These are phyloP conservation scores for Stenodera caucasica DNA, from an alignment of 2,888 invertebrate species.

Conservation along the genomic window DNA sequence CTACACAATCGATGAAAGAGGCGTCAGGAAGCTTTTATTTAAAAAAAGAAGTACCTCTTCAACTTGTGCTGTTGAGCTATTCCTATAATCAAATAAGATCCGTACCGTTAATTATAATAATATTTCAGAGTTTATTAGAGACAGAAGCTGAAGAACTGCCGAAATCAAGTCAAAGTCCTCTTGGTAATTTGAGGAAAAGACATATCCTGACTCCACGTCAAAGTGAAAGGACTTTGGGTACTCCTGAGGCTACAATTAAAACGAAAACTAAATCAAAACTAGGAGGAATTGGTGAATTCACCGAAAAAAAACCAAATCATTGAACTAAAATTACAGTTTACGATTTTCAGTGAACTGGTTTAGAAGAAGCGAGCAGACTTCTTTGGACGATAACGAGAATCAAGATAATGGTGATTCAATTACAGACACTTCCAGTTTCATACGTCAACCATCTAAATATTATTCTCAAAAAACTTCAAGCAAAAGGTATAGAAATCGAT, in stretches of 20 bases:
- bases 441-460: conserved; percentile 56
- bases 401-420: conserved; percentile 55
- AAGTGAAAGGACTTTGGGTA: conserved; percentile 75
- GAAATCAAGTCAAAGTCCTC: conserved; percentile 75
- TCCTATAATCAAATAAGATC: no score
- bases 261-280: conserved; percentile 63
- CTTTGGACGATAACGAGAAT: conserved; percentile 59
- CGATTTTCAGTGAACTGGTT: conserved; percentile 61
- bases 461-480: conserved; percentile 49
- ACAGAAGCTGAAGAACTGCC: conserved; percentile 76
- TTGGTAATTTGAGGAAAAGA: conserved; percentile 73
- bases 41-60: conserved; percentile 89
- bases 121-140: conserved; percentile 75
- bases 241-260: conserved; percentile 59
- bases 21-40: conserved; percentile 78
- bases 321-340: not conserved
- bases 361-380: conserved; percentile 58
- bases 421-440: conserved; percentile 57
- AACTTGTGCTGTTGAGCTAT: conserved; percentile 80
- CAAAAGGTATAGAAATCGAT: conserved; percentile 35
- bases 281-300: conserved; percentile 69
- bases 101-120: not conserved
- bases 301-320: not conserved
- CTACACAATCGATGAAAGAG: conserved; percentile 74
- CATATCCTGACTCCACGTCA: conserved; percentile 81